Evolutionary conservation across 2,113 vertebrate species (phyloP).

Genomic region (Oncorhynchus gorbuscha): DNA sequence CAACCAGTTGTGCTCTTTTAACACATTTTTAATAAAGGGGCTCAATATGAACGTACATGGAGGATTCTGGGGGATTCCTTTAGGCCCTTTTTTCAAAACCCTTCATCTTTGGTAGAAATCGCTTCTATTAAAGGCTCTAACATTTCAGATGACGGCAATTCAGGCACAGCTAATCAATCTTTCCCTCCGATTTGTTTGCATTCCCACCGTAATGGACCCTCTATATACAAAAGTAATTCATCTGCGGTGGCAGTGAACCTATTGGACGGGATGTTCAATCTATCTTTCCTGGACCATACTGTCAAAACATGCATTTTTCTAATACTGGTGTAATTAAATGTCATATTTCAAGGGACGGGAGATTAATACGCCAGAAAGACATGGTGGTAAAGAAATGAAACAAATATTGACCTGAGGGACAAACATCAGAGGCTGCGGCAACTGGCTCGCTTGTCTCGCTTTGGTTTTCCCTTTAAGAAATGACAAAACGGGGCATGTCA

Average conservation of each 20-base stretch:
- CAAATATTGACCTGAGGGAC: conserved; percentile 49
- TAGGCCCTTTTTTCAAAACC: conserved; percentile 23
- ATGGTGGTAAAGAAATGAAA: conserved; percentile 20
- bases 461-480: conserved; percentile 37
- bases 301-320: conserved; percentile 21
- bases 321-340: conserved; percentile 59
- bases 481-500: conserved; percentile 32
- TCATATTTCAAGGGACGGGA: conserved; percentile 48
- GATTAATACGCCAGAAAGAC: conserved; percentile 48
- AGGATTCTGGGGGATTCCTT: conserved; percentile 7
- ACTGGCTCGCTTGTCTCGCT: conserved; percentile 20
- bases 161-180: conserved; percentile 40
- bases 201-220: conserved; percentile 40
- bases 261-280: conserved; percentile 16
- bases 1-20: conserved; percentile 14
- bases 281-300: conserved; percentile 18
- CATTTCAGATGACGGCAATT: neutral
- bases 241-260: conserved; percentile 31
- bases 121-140: neutral
- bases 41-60: neutral
- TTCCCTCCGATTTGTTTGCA: conserved; percentile 34
- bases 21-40: conserved; percentile 23
- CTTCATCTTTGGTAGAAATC: conserved; percentile 30
- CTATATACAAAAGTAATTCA: conserved; percentile 24
- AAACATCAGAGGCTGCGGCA: conserved; percentile 14